A percentile compares a stretch with the other conserved stretches of the same genome.
phyloP scores from a whole-genome alignment of 2,888 invertebrate genomes.

The Cylindroiulus punctatus region DNA sequence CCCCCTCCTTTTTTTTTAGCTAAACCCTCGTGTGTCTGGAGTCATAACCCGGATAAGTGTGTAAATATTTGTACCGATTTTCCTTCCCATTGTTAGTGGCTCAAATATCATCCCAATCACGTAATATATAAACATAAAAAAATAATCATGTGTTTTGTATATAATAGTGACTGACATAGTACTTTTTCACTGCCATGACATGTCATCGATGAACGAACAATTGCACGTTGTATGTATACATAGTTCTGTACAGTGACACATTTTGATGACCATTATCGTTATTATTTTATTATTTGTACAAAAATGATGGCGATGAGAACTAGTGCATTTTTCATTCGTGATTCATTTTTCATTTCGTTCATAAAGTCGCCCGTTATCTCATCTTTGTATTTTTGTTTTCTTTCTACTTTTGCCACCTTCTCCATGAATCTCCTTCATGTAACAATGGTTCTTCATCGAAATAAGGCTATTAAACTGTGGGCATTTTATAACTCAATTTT shows the following conservation, averaged over 20 bases:
- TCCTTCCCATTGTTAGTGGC: background rate
- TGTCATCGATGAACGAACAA: conserved; percentile 26
- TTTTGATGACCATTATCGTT: background rate
- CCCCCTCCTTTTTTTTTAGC: background rate
- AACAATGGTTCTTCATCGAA: conserved; percentile 43
- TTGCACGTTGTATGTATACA: conserved; percentile 12
- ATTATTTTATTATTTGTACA: conserved; percentile 23
- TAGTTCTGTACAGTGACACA: conserved; percentile 3
- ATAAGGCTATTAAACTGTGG: conserved; percentile 38
- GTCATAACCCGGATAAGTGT: background rate
- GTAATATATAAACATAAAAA: conserved; percentile 12
- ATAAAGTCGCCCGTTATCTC: background rate
- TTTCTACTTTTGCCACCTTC: conserved; percentile 72
- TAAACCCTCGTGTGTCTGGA: background rate
- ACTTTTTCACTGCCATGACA: conserved; percentile 39
- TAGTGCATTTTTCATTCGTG: background rate
- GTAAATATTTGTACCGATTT: conserved; percentile 13
- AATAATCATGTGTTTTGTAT: conserved; percentile 29
- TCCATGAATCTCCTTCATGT: conserved; percentile 31
- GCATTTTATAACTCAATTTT: conserved; percentile 14
- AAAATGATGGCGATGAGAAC: background rate
- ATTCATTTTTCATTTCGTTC: background rate
- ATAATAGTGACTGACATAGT: conserved; percentile 1
- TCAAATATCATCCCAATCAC: conserved; percentile 32
- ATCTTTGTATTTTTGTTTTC: conserved; percentile 60